Base-by-base conservation (phyloP, 1,140 invertebrate species). In the Drosophila nikananu region DNA sequence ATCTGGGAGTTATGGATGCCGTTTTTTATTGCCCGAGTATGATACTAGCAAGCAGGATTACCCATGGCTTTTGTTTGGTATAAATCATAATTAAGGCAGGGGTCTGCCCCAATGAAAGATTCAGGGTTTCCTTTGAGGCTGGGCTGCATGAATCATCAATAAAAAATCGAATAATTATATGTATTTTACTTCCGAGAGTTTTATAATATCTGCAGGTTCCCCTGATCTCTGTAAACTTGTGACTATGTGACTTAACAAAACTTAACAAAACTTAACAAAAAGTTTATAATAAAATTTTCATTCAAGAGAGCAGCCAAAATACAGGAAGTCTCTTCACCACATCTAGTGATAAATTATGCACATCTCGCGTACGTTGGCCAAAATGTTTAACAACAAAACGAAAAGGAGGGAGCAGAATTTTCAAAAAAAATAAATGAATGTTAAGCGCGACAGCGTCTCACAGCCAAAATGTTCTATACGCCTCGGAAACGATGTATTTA, bases 321-420 rank as follows among this genome's bases (percentile, higher is more conserved):
- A 3, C 48, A 79, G 66, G 48, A 72, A 73, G 25, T 25, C 19
- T 59, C 5, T 35, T 30, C 23, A 6, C 17, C 39, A 25, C 42
- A 49, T 17, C 30, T 80, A 39, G 55, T 68, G 48, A 80, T 80
- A 60, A 66, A 61, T 80, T 80, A 42, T 42, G 42, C 48, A 35
- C 42, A 30, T 35, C 42, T 37, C 13, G 10, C 54, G 44, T 17
- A 13, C 27, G 57, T 61, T 67, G 32, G 10, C 46, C 62, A 62
- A 76, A 84, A 64, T 86, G 78, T 76, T 79, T 58, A 79, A 78
- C 80, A 83, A 82, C 80, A 86, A 67, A 65, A 74, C 62, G 4
- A 27, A 49, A n/a, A 48, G 17, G 27, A 46, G 63, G 66, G 68
- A 39, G 12, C 27, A 49, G 51, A 32, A 7, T 32, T 64, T 65